Evolutionary conservation across 2,888 invertebrate species (phyloP).

Genomic region (Lithophane leautieri): DNA sequence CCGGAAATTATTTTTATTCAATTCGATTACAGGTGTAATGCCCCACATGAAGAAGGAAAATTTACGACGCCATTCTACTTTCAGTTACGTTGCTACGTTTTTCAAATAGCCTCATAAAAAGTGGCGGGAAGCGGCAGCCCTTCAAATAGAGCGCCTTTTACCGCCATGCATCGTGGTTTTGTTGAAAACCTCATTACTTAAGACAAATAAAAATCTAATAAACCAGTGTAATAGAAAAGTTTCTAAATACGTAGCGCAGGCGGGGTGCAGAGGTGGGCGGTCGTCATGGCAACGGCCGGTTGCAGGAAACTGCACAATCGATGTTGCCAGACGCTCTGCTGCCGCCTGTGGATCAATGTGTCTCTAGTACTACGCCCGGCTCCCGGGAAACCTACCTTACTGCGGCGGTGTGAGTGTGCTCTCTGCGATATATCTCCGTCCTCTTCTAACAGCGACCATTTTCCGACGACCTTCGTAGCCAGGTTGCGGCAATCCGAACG

Average conservation of each 20-base stretch:
- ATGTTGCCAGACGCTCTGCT: slow-evolving; percentile 87
- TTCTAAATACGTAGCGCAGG: slow-evolving; percentile 78
- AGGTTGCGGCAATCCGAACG: slow-evolving; percentile 62
- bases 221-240: slow-evolving; percentile 77
- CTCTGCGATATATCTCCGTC: slow-evolving; percentile 68
- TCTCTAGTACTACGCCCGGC: slow-evolving; percentile 90
- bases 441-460: slow-evolving; percentile 71
- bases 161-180: slow-evolving; percentile 44
- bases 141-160: slow-evolving; percentile 38
- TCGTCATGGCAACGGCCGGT: slow-evolving; percentile 84
- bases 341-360: slow-evolving; percentile 89
- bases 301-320: slow-evolving; percentile 91
- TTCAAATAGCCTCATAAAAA: slow-evolving; percentile 54
- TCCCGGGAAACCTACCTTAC: slow-evolving; percentile 85
- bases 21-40: slow-evolving; percentile 38
- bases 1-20: slow-evolving; percentile 21
- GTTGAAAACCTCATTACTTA: slow-evolving; percentile 61
- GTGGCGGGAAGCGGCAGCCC: slow-evolving; percentile 55
- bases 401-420: slow-evolving; percentile 74
- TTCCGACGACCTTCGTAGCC: slow-evolving; percentile 70
- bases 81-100: slow-evolving; percentile 45
- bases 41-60: slow-evolving; percentile 25
- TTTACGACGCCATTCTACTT: slow-evolving; percentile 46
- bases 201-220: slow-evolving; percentile 78
- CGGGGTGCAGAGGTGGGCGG: slow-evolving; percentile 85